Conservation (phyloP, 2,888 invertebrate species). For the Drosophila barbarae region DNA sequence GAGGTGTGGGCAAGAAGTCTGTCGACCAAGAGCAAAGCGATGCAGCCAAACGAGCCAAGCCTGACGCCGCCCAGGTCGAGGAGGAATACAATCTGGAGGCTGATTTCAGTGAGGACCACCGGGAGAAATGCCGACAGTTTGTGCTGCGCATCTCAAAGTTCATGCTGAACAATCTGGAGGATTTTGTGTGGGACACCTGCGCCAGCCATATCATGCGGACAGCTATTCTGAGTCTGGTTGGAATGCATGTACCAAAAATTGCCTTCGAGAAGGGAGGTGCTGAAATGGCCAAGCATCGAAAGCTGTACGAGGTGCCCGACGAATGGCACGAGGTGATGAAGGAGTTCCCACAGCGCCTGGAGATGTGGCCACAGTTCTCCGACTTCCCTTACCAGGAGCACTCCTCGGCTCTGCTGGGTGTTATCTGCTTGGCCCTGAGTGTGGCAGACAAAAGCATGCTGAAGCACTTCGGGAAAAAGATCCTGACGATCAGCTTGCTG, state of each 20-base stretch:
- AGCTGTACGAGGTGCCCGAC: slow-evolving; percentile 80
- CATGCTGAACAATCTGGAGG: slow-evolving; percentile 90
- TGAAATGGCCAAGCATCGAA: slow-evolving; percentile 62
- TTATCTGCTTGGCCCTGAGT: slow-evolving; percentile 81
- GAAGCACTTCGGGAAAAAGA: slow-evolving; percentile 83
- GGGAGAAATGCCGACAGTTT: slow-evolving; percentile 83
- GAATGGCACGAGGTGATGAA: slow-evolving; percentile 83
- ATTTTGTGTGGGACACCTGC: slow-evolving; percentile 88
- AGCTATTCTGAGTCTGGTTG: slow-evolving; percentile 85
- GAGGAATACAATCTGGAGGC: slow-evolving; percentile 73
- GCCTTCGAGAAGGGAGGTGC: slow-evolving; percentile 80
- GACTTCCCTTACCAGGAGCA: slow-evolving; percentile 86
- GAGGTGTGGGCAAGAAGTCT: slow-evolving; percentile 61
- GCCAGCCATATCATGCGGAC: slow-evolving; percentile 89
- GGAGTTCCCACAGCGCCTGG: slow-evolving; percentile 84
- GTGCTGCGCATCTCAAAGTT: slow-evolving; percentile 87
- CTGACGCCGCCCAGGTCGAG: slow-evolving; percentile 60
- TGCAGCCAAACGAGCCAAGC: slow-evolving; percentile 69
- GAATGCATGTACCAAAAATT: slow-evolving; percentile 82
- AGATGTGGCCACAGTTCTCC: slow-evolving; percentile 88
- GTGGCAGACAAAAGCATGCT: slow-evolving; percentile 83
- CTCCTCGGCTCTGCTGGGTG: slow-evolving; percentile 87
- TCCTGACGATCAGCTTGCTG: slow-evolving; percentile 81
- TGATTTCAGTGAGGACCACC: slow-evolving; percentile 80
- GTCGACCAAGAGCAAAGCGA: slow-evolving; percentile 54